Conservation (phyloP, 2,888 invertebrate genomes). For the Pristionchus mayeri region DNA sequence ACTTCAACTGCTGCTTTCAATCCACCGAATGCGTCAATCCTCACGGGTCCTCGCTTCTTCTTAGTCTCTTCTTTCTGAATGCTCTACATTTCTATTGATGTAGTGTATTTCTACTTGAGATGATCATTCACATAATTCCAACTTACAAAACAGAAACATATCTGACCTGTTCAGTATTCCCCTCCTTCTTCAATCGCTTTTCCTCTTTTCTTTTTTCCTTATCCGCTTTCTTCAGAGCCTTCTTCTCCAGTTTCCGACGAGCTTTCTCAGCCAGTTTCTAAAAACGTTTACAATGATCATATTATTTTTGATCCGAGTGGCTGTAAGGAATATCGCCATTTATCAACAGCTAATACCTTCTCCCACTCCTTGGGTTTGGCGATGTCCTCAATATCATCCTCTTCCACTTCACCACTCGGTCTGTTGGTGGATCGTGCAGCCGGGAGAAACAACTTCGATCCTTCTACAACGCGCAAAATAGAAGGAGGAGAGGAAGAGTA, state of each 20-base stretch:
- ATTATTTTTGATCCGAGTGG: no score
- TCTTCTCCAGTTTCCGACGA: conserved; percentile 47
- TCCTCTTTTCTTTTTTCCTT: conserved; percentile 44
- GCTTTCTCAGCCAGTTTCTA: conserved; percentile 49
- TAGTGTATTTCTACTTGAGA: no score
- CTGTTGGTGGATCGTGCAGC: not conserved
- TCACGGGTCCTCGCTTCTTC: conserved; percentile 42
- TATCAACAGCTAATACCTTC: conserved; percentile 39
- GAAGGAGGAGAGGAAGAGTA: not conserved
- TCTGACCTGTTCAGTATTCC: conserved; percentile 11
- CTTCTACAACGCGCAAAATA: not conserved
- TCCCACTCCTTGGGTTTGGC: conserved; percentile 68
- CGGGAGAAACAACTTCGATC: not conserved
- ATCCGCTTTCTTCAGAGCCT: conserved; percentile 29
- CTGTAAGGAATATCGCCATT: not conserved
- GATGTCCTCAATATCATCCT: conserved; percentile 64
- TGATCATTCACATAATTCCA: not conserved
- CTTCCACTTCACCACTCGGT: conserved; percentile 47
- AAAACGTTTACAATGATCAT: not conserved
- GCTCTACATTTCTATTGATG: no score
- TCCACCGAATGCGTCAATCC: conserved; percentile 48
- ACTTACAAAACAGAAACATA: not conserved
- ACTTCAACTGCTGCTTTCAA: not conserved
- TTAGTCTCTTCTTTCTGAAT: conserved; percentile 16
- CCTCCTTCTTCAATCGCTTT: conserved; percentile 35